phyloP scores from a whole-genome alignment of 2,888 invertebrate genomes.

The Asteroscopus sphinx region DNA sequence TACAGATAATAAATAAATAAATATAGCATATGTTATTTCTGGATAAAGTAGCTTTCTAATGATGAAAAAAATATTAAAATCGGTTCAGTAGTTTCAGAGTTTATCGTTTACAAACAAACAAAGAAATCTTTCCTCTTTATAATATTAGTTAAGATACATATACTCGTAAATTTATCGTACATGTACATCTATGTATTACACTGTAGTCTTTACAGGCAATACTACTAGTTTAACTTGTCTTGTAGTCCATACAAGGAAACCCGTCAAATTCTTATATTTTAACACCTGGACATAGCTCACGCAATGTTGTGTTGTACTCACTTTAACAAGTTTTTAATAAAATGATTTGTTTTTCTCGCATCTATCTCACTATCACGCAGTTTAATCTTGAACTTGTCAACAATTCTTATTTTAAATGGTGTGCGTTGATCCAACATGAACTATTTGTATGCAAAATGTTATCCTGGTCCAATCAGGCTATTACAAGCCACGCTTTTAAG shows the following conservation, averaged over 20 bases:
- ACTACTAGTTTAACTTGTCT: constrained; percentile 4
- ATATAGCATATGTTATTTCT: too few relatives aligned
- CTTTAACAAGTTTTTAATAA: constrained; percentile 12
- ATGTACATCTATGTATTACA: too few relatives aligned
- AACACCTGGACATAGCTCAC: constrained; percentile 33
- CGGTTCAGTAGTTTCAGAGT: too few relatives aligned
- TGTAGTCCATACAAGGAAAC: constrained; percentile 39
- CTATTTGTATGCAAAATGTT: constrained; percentile 51
- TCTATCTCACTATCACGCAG: constrained; percentile 18
- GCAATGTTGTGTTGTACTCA: constrained; percentile 26
- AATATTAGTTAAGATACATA: too few relatives aligned
- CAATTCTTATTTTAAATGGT: constrained; percentile 20
- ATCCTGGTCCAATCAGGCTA: constrained; percentile 34
- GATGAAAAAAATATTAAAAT: too few relatives aligned
- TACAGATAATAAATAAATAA: too few relatives aligned
- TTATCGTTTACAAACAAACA: too few relatives aligned
- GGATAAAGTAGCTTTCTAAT: too few relatives aligned
- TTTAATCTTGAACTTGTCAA: constrained; percentile 24
- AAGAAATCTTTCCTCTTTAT: too few relatives aligned
- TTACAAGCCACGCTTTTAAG: constrained; percentile 40
- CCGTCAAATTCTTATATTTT: constrained; percentile 20
- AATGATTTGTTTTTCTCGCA: constrained; percentile 30
- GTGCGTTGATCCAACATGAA: constrained; percentile 24
- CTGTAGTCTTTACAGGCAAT: too few relatives aligned
- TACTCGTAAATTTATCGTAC: too few relatives aligned